phyloP scores from a whole-genome alignment of 2,797 vertebrate genomes.

The Rhinella marina region DNA sequence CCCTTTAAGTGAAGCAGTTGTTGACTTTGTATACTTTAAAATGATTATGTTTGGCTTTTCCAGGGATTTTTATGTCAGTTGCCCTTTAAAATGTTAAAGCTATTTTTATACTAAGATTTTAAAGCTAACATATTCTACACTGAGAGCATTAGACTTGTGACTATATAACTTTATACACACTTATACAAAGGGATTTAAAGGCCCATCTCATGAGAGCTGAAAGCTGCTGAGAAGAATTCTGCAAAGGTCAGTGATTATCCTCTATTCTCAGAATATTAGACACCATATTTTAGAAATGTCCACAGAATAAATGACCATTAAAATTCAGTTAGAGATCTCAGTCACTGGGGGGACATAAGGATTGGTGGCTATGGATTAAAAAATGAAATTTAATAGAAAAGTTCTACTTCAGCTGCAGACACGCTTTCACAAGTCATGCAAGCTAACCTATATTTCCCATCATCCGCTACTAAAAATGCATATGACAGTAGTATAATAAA shows the following conservation, averaged over 20 bases:
- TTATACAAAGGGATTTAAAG: constrained; percentile 55
- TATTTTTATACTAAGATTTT: constrained; percentile 35
- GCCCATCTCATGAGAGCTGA: constrained; percentile 48
- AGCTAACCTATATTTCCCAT: constrained; percentile 9
- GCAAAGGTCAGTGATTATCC: constrained; percentile 57
- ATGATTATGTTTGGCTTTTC: background rate
- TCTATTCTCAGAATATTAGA: constrained; percentile 49
- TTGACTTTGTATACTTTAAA: background rate
- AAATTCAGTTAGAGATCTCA: constrained; percentile 51
- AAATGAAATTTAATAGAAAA: constrained; percentile 43
- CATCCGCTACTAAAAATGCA: background rate
- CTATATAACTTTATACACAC: constrained; percentile 54
- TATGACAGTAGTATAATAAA: background rate
- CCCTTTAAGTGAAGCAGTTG: background rate
- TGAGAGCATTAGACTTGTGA: constrained; percentile 32
- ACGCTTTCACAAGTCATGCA: background rate
- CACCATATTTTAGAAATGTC: constrained; percentile 52
- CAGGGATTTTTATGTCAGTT: constrained; percentile 9
- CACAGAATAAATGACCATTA: constrained; percentile 54
- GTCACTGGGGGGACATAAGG: constrained; percentile 40
- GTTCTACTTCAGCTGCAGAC: constrained; percentile 1
- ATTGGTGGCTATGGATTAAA: constrained; percentile 39
- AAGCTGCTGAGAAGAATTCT: constrained; percentile 47
- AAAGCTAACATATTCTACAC: constrained; percentile 24
- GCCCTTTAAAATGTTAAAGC: constrained; percentile 34